Percentiles rank a stretch among this genome's conserved stretches.
These are phyloP conservation scores for Tetramorium alpestre DNA, from an alignment of 1,140 invertebrate species.

Conservation along the genomic window DNA sequence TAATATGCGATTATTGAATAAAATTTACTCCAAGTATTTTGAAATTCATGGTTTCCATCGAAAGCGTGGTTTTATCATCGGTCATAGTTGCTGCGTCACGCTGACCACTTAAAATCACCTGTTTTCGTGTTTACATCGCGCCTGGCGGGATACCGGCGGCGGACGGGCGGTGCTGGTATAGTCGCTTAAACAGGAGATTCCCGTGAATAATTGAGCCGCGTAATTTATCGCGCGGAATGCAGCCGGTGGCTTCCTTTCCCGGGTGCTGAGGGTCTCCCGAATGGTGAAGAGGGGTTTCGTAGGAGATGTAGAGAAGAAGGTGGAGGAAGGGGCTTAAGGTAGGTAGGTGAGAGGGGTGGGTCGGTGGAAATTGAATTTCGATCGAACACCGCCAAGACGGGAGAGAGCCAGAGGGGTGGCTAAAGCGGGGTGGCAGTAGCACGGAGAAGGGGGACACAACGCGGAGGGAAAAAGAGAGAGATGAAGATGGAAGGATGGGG, in stretches of 20 bases:
- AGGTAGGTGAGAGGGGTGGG: conserved; percentile 77
- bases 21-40: not conserved
- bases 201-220: conserved; percentile 84
- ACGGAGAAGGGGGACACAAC: conserved; percentile 27
- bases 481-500: conserved; percentile 37
- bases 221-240: conserved; percentile 85
- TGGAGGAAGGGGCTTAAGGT: conserved; percentile 54
- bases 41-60: conserved; percentile 7
- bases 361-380: conserved; percentile 85
- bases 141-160: not conserved
- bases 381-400: conserved; percentile 81
- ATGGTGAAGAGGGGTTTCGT: conserved; percentile 25
- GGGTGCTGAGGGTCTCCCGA: conserved; percentile 74
- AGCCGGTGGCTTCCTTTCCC: conserved; percentile 78
- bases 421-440: conserved; percentile 51
- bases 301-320: conserved; percentile 57
- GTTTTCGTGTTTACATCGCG: conserved; percentile 54
- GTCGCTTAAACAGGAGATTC: conserved; percentile 80
- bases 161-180: not conserved
- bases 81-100: conserved; percentile 34
- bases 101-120: conserved; percentile 51
- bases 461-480: conserved; percentile 54
- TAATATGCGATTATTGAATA: conserved; percentile 8
- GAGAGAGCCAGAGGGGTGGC: conserved; percentile 67
- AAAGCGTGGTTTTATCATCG: conserved; percentile 1